These are phyloP conservation scores for Phodopus roborovskii DNA, from an alignment of 2,113 vertebrate genomes.

Conservation along the genomic window DNA sequence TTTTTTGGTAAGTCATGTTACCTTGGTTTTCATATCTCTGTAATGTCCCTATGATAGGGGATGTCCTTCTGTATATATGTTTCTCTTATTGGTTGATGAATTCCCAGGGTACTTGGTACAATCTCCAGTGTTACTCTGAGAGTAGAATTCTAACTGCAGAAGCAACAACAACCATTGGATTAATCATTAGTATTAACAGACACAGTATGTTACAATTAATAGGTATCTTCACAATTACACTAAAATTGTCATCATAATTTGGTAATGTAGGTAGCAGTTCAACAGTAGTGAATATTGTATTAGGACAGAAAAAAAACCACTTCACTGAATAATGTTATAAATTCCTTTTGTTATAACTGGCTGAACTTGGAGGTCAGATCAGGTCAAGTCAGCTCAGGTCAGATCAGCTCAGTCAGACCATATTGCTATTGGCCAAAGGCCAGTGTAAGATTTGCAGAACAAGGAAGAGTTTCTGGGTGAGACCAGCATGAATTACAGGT, in stretches of 20 bases:
- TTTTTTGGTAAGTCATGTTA: neutral
- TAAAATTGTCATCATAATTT: constrained; percentile 45
- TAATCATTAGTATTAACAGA: constrained; percentile 38
- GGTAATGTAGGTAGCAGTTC: constrained; percentile 51
- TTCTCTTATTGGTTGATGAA: too few species aligned
- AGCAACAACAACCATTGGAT: neutral
- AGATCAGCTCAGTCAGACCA: constrained; percentile 56
- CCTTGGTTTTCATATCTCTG: neutral
- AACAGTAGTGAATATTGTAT: constrained; percentile 55
- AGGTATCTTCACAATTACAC: constrained; percentile 51
- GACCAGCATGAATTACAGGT: constrained; percentile 53
- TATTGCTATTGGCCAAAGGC: constrained; percentile 69
- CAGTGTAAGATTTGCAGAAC: constrained; percentile 59
- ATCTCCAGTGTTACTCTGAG: neutral
- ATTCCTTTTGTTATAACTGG: constrained; percentile 66
- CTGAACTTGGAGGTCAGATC: constrained; percentile 42
- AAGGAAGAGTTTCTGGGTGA: constrained; percentile 43
- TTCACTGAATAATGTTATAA: constrained; percentile 65
- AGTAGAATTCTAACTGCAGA: neutral
- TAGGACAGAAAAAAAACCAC: constrained; percentile 36
- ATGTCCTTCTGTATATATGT: too few species aligned
- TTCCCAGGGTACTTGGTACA: neutral
- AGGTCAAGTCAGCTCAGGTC: neutral
- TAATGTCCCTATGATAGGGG: neutral
- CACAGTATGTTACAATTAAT: constrained; percentile 54